Evolutionary conservation across 1,140 invertebrate genomes (phyloP).

Genomic region (Sitophilus oryzae): DNA sequence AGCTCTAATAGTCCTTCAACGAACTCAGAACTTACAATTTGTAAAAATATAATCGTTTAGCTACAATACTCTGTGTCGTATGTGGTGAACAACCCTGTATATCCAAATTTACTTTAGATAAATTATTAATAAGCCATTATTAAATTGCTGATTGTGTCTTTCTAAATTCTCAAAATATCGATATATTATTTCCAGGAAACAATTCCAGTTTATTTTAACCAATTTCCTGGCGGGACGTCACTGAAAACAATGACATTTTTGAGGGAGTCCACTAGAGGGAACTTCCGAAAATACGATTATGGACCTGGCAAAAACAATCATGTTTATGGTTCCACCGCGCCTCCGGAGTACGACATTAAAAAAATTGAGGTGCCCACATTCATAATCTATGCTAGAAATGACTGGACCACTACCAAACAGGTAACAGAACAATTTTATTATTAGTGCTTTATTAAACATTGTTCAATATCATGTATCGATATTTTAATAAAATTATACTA

Average conservation of each 20-base stretch:
- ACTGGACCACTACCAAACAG: slow-evolving; percentile 36
- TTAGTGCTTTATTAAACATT: too few relatives aligned
- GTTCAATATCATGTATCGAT: too few relatives aligned
- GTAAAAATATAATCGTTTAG: too few relatives aligned
- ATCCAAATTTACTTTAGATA: too few relatives aligned
- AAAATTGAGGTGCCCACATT: slow-evolving; percentile 37
- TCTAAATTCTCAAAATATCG: too few relatives aligned
- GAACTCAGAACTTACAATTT: too few relatives aligned
- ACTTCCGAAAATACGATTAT: slow-evolving; percentile 38
- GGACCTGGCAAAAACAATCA: slow-evolving; percentile 30
- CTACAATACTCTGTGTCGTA: too few relatives aligned
- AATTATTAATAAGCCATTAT: too few relatives aligned
- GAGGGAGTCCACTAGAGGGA: slow-evolving; percentile 27
- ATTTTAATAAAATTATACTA: too few relatives aligned
- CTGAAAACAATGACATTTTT: slow-evolving; percentile 35
- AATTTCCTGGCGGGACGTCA: slow-evolving; percentile 37
- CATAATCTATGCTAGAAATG: slow-evolving; percentile 34
- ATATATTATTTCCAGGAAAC: slow-evolving; percentile 38
- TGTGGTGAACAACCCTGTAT: too few relatives aligned
- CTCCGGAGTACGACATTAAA: slow-evolving; percentile 36
- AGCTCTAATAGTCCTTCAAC: too few relatives aligned
- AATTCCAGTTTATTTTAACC: slow-evolving; percentile 39
- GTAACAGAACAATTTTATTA: slow-evolving; percentile 28
- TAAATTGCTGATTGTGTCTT: slow-evolving; percentile 1
- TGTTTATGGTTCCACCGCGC: slow-evolving; percentile 30